A percentile compares a stretch with the other conserved stretches of the same genome.
phyloP scores from a whole-genome alignment of 2,797 vertebrate species.

The Arvicola amphibius region DNA sequence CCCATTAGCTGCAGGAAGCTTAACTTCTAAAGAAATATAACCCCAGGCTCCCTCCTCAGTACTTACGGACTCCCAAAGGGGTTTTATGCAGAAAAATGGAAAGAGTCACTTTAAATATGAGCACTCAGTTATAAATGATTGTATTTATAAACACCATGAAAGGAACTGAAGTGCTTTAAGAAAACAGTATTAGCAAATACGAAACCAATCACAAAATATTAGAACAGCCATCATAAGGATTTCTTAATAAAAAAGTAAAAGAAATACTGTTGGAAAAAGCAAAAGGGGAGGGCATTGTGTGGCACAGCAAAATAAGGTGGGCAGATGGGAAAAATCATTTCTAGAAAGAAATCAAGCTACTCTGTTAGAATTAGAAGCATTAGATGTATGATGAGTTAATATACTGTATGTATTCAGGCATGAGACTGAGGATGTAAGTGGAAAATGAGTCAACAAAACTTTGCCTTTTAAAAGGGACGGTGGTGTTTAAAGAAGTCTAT shows the following conservation, averaged over 20 bases:
- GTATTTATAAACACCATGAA: not conserved
- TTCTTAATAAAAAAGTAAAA: conserved; percentile 18
- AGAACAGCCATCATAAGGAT: not conserved
- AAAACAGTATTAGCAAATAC: not conserved
- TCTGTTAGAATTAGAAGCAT: not conserved
- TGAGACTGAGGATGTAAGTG: not conserved
- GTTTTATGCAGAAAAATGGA: not conserved
- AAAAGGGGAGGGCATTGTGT: not conserved
- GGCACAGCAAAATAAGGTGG: not conserved
- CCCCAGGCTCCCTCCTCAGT: not conserved
- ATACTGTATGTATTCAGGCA: not conserved
- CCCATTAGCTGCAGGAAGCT: not conserved
- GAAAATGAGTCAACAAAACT: not conserved
- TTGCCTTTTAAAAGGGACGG: not conserved
- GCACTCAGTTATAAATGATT: not conserved
- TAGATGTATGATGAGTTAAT: not conserved
- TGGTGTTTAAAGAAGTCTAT: not conserved
- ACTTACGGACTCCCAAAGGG: not conserved
- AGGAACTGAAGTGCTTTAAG: not conserved
- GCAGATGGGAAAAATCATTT: not conserved
- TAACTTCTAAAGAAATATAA: not conserved
- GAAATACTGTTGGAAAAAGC: not conserved
- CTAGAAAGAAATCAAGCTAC: not conserved
- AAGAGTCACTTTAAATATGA: not conserved
- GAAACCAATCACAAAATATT: not conserved